Evolutionary conservation across 2,113 vertebrate genomes (phyloP), one percentile per base, ranked within the genome.

Genomic region (Rissa tridactyla): DNA sequence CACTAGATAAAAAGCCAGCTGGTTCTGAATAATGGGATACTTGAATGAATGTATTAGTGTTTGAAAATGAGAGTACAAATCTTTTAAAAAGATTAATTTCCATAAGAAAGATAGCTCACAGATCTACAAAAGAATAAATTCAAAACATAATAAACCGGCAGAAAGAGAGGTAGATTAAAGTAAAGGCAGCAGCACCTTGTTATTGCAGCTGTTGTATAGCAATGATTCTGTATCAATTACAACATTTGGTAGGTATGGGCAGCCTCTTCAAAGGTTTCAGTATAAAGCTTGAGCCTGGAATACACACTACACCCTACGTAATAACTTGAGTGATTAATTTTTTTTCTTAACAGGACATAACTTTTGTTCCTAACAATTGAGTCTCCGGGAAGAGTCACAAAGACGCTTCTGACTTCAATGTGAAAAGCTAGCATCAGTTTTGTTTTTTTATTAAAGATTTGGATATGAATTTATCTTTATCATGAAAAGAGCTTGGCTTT

Each of bases 61-160:
- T 98, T 98, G 98, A 98, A 99, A 98, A 99, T 98, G 98, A 98
- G 98, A 99, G 98, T 98, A 98, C 98, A 98, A 98, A 98, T 99
- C 99, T 98, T 98, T 97, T 98, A 98, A 98, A 98, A 98, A 99
- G 98, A 98, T 98, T 98, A 98, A 99, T 99, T 99, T 99, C 99
- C 99, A 99, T 99, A 99, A 99, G 99, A 99, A 99, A 99, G 99
- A 98, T 99, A 98, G 98, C 98, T 98, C 97, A 98, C 98, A 98
- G 98, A 99, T 99, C 98, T 99, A 99, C 98, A 98, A 98, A 99
- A 98, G 99, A 98, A 99, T 98, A 98, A 98, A 99, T 99, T 99
- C 98, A 98, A 98, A 99, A 99, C 99, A 99, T 99, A 99, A 99
- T 99, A 99, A 99, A 98, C 98, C 98, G 97, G 97, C 97, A 97